A percentile compares a stretch with the other conserved stretches of the same genome.
phyloP scores from a whole-genome alignment of 1,140 invertebrate species.

The Octopus bimaculoides region DNA sequence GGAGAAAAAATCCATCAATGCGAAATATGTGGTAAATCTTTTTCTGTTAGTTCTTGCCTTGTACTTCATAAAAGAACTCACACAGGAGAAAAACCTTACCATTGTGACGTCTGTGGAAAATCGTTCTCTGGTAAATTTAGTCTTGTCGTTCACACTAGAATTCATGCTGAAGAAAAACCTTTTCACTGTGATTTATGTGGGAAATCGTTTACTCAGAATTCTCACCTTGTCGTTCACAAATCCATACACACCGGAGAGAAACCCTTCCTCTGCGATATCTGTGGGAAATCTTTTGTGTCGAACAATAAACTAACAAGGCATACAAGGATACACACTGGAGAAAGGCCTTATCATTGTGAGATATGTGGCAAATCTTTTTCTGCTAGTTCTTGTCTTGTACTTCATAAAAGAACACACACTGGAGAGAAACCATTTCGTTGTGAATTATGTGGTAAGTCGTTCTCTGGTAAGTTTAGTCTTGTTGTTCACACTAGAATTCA shows the following conservation, averaged over 20 bases:
- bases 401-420: constrained; percentile 51
- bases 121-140: constrained; percentile 14
- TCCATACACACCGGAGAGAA: constrained; percentile 40
- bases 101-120: not conserved
- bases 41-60: not conserved
- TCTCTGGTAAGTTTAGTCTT: no score
- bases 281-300: constrained; percentile 33
- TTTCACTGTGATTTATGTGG: constrained; percentile 30
- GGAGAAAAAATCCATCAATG: not conserved
- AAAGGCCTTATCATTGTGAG: constrained; percentile 95
- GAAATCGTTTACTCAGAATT: constrained; percentile 23
- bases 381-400: constrained; percentile 34
- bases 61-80: not conserved
- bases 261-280: constrained; percentile 39
- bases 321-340: constrained; percentile 73
- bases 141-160: constrained; percentile 50
- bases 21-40: constrained; percentile 22
- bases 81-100: not conserved
- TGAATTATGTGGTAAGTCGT: no score
- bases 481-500: no score
- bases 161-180: constrained; percentile 14
- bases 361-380: constrained; percentile 94
- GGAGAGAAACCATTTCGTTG: constrained; percentile 63
- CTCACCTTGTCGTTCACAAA: constrained; percentile 17
- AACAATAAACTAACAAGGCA: constrained; percentile 44